Evolutionary conservation across 2,888 invertebrate genomes (phyloP).

Genomic region (Thecocarcelia acutangulata): DNA sequence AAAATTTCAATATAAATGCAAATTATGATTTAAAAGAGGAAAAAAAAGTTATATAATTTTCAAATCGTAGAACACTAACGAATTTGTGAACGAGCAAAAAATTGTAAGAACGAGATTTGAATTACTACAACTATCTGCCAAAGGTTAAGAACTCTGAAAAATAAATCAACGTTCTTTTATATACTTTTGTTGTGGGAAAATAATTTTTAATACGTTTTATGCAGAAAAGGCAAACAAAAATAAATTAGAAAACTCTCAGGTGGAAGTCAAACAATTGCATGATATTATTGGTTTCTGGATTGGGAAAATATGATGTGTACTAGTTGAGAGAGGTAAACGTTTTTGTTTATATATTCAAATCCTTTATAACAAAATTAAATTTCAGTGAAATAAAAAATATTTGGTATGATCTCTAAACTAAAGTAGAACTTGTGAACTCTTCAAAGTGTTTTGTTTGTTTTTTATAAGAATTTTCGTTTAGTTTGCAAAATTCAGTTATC

Average conservation of each 20-base stretch:
- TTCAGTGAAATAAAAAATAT: no score
- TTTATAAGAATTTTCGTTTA: no score
- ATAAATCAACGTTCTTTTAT: neutral
- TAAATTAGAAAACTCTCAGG: neutral
- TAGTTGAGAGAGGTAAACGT: no score
- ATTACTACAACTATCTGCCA: conserved; percentile 9
- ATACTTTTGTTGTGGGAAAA: neutral
- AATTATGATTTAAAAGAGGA: conserved; percentile 46
- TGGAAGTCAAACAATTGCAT: conserved; percentile 12
- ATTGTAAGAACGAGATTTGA: conserved; percentile 1
- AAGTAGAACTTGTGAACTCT: no score
- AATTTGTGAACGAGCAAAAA: neutral
- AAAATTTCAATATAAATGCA: conserved; percentile 64
- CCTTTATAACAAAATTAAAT: no score
- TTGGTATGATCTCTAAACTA: no score
- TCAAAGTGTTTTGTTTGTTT: no score
- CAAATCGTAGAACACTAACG: neutral
- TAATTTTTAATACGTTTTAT: conserved; percentile 26
- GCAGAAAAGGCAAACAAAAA: neutral
- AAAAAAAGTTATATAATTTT: neutral
- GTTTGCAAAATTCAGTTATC: no score
- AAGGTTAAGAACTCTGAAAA: neutral
- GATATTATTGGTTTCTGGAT: neutral
- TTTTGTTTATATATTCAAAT: no score
- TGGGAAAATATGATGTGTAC: neutral